These are phyloP conservation scores for Zaprionus ghesquierei DNA, from an alignment of 1,140 invertebrate species.

Conservation along the genomic window DNA sequence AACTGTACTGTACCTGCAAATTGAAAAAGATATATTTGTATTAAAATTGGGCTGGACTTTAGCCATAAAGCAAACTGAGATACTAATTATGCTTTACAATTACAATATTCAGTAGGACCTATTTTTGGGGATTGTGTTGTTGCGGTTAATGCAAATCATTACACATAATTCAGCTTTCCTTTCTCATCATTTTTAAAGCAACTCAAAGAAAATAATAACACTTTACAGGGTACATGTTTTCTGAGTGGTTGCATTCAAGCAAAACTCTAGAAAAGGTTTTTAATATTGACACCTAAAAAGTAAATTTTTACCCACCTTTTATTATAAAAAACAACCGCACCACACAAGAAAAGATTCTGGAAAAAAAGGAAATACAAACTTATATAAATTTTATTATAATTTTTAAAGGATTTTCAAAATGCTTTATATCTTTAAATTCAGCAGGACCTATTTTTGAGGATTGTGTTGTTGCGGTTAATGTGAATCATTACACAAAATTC, in stretches of 20 bases:
- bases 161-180: slow-evolving; percentile 62
- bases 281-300: no score
- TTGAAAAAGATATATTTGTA: neutral
- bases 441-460: slow-evolving; percentile 78
- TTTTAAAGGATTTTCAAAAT: neutral
- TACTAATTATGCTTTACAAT: neutral
- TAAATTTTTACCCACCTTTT: neutral
- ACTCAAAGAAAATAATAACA: neutral
- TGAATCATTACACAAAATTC: slow-evolving; percentile 80
- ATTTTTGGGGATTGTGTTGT: slow-evolving; percentile 73
- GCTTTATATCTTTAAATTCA: slow-evolving; percentile 36
- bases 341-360: neutral
- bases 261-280: no score
- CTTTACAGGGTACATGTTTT: neutral
- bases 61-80: neutral
- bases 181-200: slow-evolving; percentile 50
- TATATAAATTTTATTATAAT: neutral
- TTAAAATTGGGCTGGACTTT: neutral
- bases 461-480: slow-evolving; percentile 75
- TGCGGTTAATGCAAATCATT: slow-evolving; percentile 79
- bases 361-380: neutral
- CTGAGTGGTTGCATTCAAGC: no score
- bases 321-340: neutral
- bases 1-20: slow-evolving; percentile 47
- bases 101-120: slow-evolving; percentile 71